Percentiles rank a stretch among this genome's conserved stretches.
Evolutionary conservation across 1,140 invertebrate species (phyloP).

Genomic region (Tetraneura akinire): DNA sequence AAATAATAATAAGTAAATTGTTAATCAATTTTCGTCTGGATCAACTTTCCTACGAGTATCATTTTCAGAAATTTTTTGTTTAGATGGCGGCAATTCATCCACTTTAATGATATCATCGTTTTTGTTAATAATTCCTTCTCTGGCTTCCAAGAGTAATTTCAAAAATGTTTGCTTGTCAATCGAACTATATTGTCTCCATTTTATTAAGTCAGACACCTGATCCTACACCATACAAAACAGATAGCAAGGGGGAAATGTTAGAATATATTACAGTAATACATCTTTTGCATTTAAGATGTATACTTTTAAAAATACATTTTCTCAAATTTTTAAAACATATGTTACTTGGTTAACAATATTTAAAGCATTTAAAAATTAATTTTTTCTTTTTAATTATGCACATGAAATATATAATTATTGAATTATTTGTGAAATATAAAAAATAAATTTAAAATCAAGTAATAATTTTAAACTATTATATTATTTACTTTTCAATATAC

Average conservation of each 20-base stretch:
- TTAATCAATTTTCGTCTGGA: slow-evolving; percentile 48
- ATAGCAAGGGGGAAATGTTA: slow-evolving; percentile 38
- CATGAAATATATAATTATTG: too few relatives aligned
- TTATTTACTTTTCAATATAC: too few relatives aligned
- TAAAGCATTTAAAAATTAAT: neutral
- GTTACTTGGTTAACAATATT: too few relatives aligned
- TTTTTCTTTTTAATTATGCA: too few relatives aligned
- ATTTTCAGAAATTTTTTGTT: slow-evolving; percentile 49
- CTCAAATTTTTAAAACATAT: neutral
- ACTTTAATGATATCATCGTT: slow-evolving; percentile 50
- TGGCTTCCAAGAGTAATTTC: slow-evolving; percentile 41
- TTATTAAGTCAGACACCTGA: slow-evolving; percentile 42
- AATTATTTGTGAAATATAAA: too few relatives aligned
- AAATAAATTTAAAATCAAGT: too few relatives aligned
- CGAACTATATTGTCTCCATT: slow-evolving; percentile 44
- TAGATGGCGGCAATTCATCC: slow-evolving; percentile 42
- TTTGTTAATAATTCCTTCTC: slow-evolving; percentile 20
- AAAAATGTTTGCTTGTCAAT: slow-evolving; percentile 47
- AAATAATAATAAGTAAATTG: neutral
- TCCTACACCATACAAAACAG: slow-evolving; percentile 49
- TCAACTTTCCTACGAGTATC: slow-evolving; percentile 50
- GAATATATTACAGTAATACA: slow-evolving; percentile 19
- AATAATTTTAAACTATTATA: too few relatives aligned
- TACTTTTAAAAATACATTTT: neutral
- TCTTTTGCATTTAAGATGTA: neutral